Evolutionary conservation across 2,888 invertebrate species (phyloP), one percentile per base, ranked within the genome.

Genomic region (Lycophotia porphyrea): DNA sequence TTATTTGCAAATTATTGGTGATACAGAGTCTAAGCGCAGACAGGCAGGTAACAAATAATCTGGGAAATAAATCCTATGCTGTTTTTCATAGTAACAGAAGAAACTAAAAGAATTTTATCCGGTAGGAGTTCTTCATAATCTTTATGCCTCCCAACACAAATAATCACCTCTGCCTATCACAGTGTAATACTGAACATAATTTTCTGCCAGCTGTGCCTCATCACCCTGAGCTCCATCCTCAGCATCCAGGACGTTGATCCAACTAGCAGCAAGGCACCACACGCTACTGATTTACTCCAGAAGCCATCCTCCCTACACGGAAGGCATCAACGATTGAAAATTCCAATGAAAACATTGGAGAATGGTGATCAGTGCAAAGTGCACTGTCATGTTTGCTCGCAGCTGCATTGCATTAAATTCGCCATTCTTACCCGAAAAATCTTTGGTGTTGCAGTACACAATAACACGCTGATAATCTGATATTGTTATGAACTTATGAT

Each of bases 401-500:
- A 42, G 31, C 7, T 52, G 18, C 2, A 44, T 74, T 47, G 4
- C 18, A 61, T 42, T 44, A 34, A 34, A 21, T 60, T 34, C n/a
- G 11, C 8, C 18, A 34, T 61, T 60, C 60, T 34, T 36, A 5
- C 21, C 31, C 60, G 21, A 34, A 61, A 13, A 13, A 61, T n/a
- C 61, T 61, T 36, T 61, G 36, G 13, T 61, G 55, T 18, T 24
- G 3, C 42, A 66, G 66, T 34, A 61, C 9, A 67, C 42, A 76
- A 60, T 61, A 39, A 24, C 42, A n/a, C 5, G 11, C 55, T 64
- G n/a, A 63, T 39, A 8, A 63, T 39, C 63, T 63, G 60, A 68
- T 68, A 64, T 68, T 31, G 11, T 63, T 64, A 81, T 75, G 55
- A 60, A 58, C 24, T 55, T 21, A 4, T n/a, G 21, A 82, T 39